phyloP scores from a whole-genome alignment of 2,888 invertebrate genomes.

The Tortrix viridana region DNA sequence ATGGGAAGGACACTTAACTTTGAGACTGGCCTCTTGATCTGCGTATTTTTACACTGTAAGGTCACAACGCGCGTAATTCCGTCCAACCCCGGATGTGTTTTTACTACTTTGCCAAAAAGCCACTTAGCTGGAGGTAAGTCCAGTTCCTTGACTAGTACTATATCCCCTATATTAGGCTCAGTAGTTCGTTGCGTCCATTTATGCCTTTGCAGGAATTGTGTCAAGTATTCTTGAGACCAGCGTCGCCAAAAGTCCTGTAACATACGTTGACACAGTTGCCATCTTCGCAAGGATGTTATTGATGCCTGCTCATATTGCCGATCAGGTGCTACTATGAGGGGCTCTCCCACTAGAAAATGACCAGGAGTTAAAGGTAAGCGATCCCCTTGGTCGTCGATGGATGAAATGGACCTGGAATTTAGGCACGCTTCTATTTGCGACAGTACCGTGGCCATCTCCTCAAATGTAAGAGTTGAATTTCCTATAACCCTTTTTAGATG shows the following conservation, averaged over 20 bases:
- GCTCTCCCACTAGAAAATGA: slow-evolving; percentile 22
- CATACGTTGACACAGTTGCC: slow-evolving; percentile 22
- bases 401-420: slow-evolving; percentile 31
- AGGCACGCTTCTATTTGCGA: slow-evolving; percentile 32
- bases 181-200: slow-evolving; percentile 7
- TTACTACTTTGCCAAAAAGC: slow-evolving; percentile 39
- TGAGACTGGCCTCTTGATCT: background rate
- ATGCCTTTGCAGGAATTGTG: slow-evolving; percentile 1
- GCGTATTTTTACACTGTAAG: background rate
- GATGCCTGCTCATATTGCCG: background rate
- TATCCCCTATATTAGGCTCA: slow-evolving; percentile 6
- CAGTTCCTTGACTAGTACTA: slow-evolving; percentile 1
- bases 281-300: background rate
- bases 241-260: slow-evolving; percentile 22
- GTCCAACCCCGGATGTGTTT: slow-evolving; percentile 42
- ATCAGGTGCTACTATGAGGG: slow-evolving; percentile 6
- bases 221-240: slow-evolving; percentile 15
- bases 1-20: background rate
- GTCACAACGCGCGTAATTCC: slow-evolving; percentile 43
- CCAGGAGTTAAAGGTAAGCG: slow-evolving; percentile 18
- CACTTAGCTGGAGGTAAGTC: slow-evolving; percentile 25
- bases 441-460: slow-evolving; percentile 19
- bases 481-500: slow-evolving; percentile 20
- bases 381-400: slow-evolving; percentile 5
- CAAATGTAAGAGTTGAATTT: slow-evolving; percentile 16